Evolutionary conservation across 2,113 vertebrate genomes (phyloP), one percentile per base, ranked within the genome.

Genomic region (Mastomys natalensis): DNA sequence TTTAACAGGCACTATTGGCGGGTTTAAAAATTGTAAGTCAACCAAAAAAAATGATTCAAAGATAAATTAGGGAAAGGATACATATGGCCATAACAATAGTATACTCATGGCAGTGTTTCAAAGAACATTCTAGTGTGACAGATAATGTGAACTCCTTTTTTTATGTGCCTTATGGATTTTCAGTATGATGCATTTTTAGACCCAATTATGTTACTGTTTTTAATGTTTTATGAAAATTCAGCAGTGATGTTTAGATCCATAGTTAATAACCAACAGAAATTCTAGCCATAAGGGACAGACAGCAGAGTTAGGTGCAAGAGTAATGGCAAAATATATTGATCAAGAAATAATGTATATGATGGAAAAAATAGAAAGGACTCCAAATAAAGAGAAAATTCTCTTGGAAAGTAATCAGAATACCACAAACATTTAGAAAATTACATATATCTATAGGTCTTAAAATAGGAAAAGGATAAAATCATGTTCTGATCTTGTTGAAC

Each of bases 11-110:
- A 40, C 29, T 95, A 53, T 24, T 74, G 55, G 43, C 72, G 19
- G 3, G 45, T 90, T 95, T 95, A 88, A 91, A 94, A 95, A 91
- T 88, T 15, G 16, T 55, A 64, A 34, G 5, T 84, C 70, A 95
- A 90, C 40, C 81, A 31, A 96, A 68, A 96, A 68, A 93, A 94
- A 22, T 9, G 85, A 53, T 95, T 92, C 45, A n/a, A 92, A 95
- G 60, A 93, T 31, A 90, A 96, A 81, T 81, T 76, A 72, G 17
- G 51, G 51, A 80, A 95, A 24, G 31, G 11, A 45, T 31, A 0
- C 17, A 60, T 70, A 55, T 64, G 76, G 9, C 24, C 48, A 60
- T n/a, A 93, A 77, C 26, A 84, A 66, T 92, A 81, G 43, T 29
- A 34, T 5, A 81, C 31, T 55, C 80, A 73, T 53, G 80, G 62